Base-by-base conservation (phyloP, 2,797 vertebrate species). In the Trachurus trachurus region DNA sequence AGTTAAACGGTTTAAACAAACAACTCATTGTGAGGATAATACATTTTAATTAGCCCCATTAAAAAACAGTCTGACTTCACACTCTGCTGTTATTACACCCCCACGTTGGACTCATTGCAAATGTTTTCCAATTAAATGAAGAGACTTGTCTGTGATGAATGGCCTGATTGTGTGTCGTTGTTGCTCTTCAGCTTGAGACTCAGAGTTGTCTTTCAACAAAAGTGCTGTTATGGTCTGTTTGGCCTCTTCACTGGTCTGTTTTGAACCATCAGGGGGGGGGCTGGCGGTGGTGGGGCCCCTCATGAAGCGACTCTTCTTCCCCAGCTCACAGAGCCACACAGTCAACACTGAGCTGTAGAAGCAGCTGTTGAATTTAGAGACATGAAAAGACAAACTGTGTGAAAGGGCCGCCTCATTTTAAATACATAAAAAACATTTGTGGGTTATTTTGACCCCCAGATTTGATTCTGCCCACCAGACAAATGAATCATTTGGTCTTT, bases 151-250 rank as follows among this genome's bases (percentile, higher is more conserved):
- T 29, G 63, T 8, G 62, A 84, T 88, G 80, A 91, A 90, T 72
- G 85, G 82, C 57, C 77, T 16, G 49, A 71, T 77, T 89, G 89
- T 86, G 67, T 71, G 74, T 44, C 31, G 78, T 44, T 40, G 80
- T 53, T 60, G 61, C 40, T 60, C 53, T 19, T 68, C 68, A 11
- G 74, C 40, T 64, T 68, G 21, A 50, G 31, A 53, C 66, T 58
- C 57, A 21, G 31, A 69, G 29, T 70, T 16, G 73, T 64, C 81
- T 86, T 29, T 62, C n/a, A 84, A 84, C 81, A 87, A 34, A 77
- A 16, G 68, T 57, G 68, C 71, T 16, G 70, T 84, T 84, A 74
- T 87, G 81, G 72, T 50, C 85, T 63, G 74, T 84, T 76, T 74
- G 77, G 68, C 59, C 69, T 56, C 67, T 60, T 80, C 42, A 26